Conservation (phyloP, 1,140 invertebrate species). For the Calliopsis andreniformis region DNA sequence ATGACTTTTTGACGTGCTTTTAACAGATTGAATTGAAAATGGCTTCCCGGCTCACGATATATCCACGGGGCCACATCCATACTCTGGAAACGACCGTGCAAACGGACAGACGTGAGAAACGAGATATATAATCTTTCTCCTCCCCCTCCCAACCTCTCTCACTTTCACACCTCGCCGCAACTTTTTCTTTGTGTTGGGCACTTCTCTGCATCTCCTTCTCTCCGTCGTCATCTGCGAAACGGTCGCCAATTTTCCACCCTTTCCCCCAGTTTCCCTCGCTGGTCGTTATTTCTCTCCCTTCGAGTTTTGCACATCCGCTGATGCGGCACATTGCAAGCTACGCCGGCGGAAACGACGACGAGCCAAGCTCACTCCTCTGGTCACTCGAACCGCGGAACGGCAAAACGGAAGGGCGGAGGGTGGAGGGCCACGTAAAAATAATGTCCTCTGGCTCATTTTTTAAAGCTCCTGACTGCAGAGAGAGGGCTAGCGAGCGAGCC, state of each 20-base stretch:
- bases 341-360: slow-evolving; percentile 65
- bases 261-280: slow-evolving; percentile 14
- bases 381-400: slow-evolving; percentile 52
- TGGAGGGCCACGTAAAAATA: slow-evolving; percentile 71
- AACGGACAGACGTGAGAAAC: slow-evolving; percentile 68
- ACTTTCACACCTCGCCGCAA: slow-evolving; percentile 34
- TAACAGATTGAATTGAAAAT: slow-evolving; percentile 79
- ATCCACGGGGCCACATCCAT: slow-evolving; percentile 73
- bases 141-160: background rate
- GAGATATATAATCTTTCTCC: slow-evolving; percentile 44
- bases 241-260: slow-evolving; percentile 33
- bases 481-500: slow-evolving; percentile 40
- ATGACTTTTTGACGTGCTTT: slow-evolving; percentile 79
- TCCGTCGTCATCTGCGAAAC: slow-evolving; percentile 15
- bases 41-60: slow-evolving; percentile 73
- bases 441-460: slow-evolving; percentile 77
- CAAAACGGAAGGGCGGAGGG: slow-evolving; percentile 24
- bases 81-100: slow-evolving; percentile 69
- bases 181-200: slow-evolving; percentile 8
- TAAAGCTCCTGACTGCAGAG: slow-evolving; percentile 60
- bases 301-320: slow-evolving; percentile 75
- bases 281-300: slow-evolving; percentile 47
- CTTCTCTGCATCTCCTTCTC: slow-evolving; percentile 38
- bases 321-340: slow-evolving; percentile 71
- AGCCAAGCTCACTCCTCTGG: slow-evolving; percentile 44